A percentile compares a stretch with the other conserved stretches of the same genome.
Evolutionary conservation across 2,113 vertebrate genomes (phyloP).

Genomic region (Zonotrichia leucophrys): DNA sequence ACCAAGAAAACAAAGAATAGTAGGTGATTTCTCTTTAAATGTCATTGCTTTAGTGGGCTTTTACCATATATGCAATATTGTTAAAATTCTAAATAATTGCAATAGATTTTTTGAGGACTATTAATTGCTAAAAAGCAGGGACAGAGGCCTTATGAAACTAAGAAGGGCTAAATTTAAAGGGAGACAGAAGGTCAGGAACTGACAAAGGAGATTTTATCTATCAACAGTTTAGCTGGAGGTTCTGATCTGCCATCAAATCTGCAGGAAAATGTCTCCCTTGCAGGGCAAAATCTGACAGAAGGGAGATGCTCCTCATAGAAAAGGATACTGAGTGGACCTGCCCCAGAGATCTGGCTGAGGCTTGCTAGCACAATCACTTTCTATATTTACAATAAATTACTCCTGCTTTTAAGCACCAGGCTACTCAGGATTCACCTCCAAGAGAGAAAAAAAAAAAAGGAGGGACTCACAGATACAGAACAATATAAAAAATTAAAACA

Average conservation of each 20-base stretch:
- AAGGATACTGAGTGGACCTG: not conserved
- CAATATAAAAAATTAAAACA: not conserved
- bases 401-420: not conserved
- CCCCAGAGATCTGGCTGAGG: not conserved
- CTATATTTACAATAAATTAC: slow-evolving; percentile 21
- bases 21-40: not conserved
- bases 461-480: not conserved
- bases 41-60: not conserved
- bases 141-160: not conserved
- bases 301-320: not conserved
- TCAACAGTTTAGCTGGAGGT: slow-evolving; percentile 8
- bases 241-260: not conserved
- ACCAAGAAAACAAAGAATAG: not conserved
- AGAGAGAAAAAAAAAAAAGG: not conserved
- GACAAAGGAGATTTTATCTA: slow-evolving; percentile 1
- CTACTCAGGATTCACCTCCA: not conserved
- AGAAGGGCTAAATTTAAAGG: not conserved
- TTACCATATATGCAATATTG: not conserved
- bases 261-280: not conserved
- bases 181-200: not conserved
- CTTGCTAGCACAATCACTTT: not conserved
- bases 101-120: not conserved
- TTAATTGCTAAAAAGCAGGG: not conserved
- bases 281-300: not conserved
- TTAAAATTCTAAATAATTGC: not conserved